A percentile compares a stretch with the other conserved stretches of the same genome.
Conservation (phyloP, 1,140 invertebrate species). For the Tetragonula clypearis region DNA sequence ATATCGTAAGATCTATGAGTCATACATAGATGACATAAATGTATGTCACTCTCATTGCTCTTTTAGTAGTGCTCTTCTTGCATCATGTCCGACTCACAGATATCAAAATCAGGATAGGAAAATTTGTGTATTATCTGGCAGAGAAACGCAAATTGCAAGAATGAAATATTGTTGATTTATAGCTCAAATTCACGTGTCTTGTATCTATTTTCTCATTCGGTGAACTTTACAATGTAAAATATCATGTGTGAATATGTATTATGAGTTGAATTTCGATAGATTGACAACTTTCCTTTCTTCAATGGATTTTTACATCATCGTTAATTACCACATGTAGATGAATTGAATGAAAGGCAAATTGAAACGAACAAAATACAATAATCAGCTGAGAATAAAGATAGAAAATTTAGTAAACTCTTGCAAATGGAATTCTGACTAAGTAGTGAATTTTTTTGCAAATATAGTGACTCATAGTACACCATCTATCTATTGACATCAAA, state of each 20-base stretch:
- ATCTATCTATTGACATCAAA: too few relatives aligned
- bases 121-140: background rate
- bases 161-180: background rate
- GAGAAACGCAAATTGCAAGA: background rate
- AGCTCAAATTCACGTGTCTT: background rate
- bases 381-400: background rate
- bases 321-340: conserved; percentile 34
- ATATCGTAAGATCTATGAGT: background rate
- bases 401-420: conserved; percentile 5
- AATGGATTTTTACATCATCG: background rate
- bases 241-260: background rate
- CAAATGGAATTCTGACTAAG: background rate
- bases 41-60: background rate
- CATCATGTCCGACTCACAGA: background rate
- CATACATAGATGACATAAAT: background rate
- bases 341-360: background rate
- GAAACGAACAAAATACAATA: background rate
- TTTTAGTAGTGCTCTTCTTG: background rate
- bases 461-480: background rate
- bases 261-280: background rate
- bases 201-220: background rate
- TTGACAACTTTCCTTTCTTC: background rate
- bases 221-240: background rate
- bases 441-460: background rate
- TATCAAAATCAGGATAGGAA: background rate